phyloP scores from a whole-genome alignment of 2,888 invertebrate genomes.

The Nipponacmea schrenckii region DNA sequence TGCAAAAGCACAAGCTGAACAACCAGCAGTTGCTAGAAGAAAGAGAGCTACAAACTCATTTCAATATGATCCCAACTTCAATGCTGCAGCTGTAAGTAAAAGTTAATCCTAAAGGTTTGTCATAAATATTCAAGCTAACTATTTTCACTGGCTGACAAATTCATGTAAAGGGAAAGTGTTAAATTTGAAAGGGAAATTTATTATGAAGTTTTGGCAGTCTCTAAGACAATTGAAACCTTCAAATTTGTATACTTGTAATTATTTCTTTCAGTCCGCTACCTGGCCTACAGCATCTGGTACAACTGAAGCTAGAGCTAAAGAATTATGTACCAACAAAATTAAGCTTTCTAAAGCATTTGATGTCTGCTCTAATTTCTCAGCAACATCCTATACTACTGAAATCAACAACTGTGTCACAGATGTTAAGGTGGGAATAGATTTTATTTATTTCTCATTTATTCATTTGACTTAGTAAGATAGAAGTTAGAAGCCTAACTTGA shows the following conservation, averaged over 20 bases:
- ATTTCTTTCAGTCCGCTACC: slow-evolving; percentile 25
- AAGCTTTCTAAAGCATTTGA: slow-evolving; percentile 14
- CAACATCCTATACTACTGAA: slow-evolving; percentile 15
- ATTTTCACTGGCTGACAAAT: too few relatives aligned
- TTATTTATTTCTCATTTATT: neutral
- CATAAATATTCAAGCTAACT: too few relatives aligned
- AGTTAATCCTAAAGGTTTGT: too few relatives aligned
- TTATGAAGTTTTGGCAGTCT: too few relatives aligned
- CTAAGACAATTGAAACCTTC: too few relatives aligned
- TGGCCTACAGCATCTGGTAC: slow-evolving; percentile 43
- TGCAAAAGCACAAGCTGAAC: neutral
- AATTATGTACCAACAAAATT: slow-evolving; percentile 31
- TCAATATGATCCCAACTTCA: slow-evolving; percentile 20
- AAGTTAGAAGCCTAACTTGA: too few relatives aligned
- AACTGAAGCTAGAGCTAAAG: slow-evolving; percentile 31
- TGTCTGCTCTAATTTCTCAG: slow-evolving; percentile 21
- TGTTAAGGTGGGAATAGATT: slow-evolving; percentile 27
- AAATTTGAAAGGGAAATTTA: too few relatives aligned
- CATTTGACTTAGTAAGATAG: too few relatives aligned
- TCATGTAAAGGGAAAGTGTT: too few relatives aligned
- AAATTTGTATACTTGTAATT: too few relatives aligned
- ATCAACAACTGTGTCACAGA: slow-evolving; percentile 36
- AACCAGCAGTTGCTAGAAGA: slow-evolving; percentile 1
- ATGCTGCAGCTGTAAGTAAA: slow-evolving; percentile 12
- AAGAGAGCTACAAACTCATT: slow-evolving; percentile 5